Base-by-base conservation (phyloP, 2,888 invertebrate genomes). In the Cheilosia vernalis region DNA sequence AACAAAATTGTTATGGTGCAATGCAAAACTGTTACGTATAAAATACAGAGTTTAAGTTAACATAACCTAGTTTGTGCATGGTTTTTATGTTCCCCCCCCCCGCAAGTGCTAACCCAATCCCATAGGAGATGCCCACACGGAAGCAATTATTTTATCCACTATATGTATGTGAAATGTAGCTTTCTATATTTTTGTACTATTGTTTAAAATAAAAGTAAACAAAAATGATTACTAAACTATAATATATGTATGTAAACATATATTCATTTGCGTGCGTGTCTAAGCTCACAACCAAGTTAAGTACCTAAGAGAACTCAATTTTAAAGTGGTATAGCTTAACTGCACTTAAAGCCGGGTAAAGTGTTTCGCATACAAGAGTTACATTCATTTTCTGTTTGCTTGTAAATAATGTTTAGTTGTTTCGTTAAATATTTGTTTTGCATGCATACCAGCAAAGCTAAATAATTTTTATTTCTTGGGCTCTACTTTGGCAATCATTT, bases 151-250 rank as follows among this genome's bases (percentile, higher is more conserved):
- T 47, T 66, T 44, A 37, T 44, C 44, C 51, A 47, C 17, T 27
- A 56, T 63, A 63, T 42, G 51, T 64, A 70, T 81, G 49, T 77
- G 58, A 56, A 66, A 77, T 72, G 66, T 83, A 58, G 72, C 72
- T 67, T 78, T 78, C 58, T 72, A 73, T 73, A 79, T 83, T 83
- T 83, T 83, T 83, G 82, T 78, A 83, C 66, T 56, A 44, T 73
- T 67, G 67, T 67, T 83, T 61, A 42, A 78, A 72, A 67, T 24
- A 60, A 10, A 69, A 42, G 19, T 19, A 69, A 70, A 44, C 21
- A 63, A 69, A 37, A 69, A 19, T 47, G 9, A 17, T 47, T 17
- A 17, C n/a, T 7, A 47, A 55, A 49, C n/a, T 6, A 21, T 64
- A 33, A n/a, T n/a, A 76, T n/a, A 42, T 15, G 63, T 17, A 30